Evolutionary conservation across 2,113 vertebrate genomes (phyloP), one percentile per base, ranked within the genome.

Genomic region (Xiphorhynchus elegans): DNA sequence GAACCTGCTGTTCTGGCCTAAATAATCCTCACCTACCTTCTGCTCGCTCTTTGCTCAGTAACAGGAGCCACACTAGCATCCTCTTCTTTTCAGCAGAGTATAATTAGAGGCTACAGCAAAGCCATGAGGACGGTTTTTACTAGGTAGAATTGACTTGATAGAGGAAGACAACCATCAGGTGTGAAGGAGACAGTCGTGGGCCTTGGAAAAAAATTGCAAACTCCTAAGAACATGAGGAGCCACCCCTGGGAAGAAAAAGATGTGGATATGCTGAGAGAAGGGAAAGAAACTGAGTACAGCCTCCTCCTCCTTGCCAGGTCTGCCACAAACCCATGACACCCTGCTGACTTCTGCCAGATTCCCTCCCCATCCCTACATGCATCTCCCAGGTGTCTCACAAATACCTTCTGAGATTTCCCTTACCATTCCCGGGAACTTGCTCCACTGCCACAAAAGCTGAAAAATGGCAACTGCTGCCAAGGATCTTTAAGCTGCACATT

Each of bases 401-500:
- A 68, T 26, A 80, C 9, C 42, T 8, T 42, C 79, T 29, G 40
- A 53, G 68, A 80, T 62, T 82, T 88, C n/a, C 35, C 17, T 63
- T 79, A 37, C 21, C 37, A 53, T 20, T 85, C 53, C 23, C 40
- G 76, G 63, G n/a, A 96, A 69, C 20, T 15, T 39, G 26, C 37
- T 95, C n/a, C 2, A 0, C 19, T 69, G 63, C 67, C 75, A 83
- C 19, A 58, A 60, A 88, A 80, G 91, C 50, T 74, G 67, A 69
- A 90, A 90, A 86, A 68, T 29, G 46, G 31, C 59, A 95, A 33
- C 46, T 86, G 63, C 78, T 90, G 90, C 92, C 90, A 90, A 80
- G 67, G 37, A 94, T n/a, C 78, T 88, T 94, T 86, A 86, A 80
- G 29, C n/a, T 86, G 55, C 42, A 58, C 90, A 88, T 88, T 94